phyloP scores from a whole-genome alignment of 2,888 invertebrate genomes.

The Eudemis profundana region DNA sequence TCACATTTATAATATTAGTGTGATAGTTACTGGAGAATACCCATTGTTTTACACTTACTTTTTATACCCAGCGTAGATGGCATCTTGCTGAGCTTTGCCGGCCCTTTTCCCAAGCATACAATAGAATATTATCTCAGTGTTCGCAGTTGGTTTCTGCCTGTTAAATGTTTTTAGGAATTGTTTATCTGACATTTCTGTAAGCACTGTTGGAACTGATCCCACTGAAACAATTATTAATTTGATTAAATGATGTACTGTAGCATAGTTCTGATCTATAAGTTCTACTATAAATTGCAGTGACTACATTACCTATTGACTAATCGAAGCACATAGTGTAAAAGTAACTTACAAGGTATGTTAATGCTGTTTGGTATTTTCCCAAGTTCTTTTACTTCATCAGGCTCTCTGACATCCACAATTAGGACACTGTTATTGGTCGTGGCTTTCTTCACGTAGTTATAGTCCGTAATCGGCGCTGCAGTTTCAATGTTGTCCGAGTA shows the following conservation, averaged over 20 bases:
- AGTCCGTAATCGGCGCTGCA: conserved; percentile 69
- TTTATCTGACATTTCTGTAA: conserved; percentile 75
- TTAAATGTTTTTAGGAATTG: conserved; percentile 85
- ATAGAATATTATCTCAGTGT: conserved; percentile 87
- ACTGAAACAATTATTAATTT: conserved; percentile 69
- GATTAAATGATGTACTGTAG: not conserved
- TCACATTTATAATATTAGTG: too few species aligned
- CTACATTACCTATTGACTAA: too few species aligned
- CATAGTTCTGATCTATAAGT: too few species aligned
- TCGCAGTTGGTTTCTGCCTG: conserved; percentile 83
- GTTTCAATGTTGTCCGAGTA: conserved; percentile 58
- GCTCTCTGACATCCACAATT: conserved; percentile 92
- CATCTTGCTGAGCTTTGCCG: conserved; percentile 85
- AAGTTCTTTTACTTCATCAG: conserved; percentile 88
- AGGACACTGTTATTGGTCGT: conserved; percentile 63
- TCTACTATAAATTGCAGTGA: too few species aligned
- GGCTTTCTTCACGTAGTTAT: conserved; percentile 75
- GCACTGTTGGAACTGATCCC: conserved; percentile 74
- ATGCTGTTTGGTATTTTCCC: conserved; percentile 90
- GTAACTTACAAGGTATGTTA: conserved; percentile 89
- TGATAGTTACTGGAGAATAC: too few species aligned
- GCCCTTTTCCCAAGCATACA: conserved; percentile 89
- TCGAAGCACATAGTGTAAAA: too few species aligned
- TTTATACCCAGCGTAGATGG: conserved; percentile 84
- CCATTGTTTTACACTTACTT: conserved; percentile 75